Conservation (phyloP, 2,888 invertebrate species). For the Drosophila bunnanda region DNA sequence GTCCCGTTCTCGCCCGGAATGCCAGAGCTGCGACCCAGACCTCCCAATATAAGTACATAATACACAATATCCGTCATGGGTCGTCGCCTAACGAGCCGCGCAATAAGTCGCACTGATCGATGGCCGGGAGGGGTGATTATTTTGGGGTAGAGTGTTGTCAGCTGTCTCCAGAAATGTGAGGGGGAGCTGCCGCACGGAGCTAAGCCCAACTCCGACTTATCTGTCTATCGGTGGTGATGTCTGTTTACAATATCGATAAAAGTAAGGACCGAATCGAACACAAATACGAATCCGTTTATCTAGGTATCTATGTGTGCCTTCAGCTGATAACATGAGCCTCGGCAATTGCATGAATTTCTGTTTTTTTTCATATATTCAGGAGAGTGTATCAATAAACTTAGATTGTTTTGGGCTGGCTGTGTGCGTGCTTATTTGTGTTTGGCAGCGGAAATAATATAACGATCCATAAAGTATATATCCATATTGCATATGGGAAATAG, state of each 20-base stretch:
- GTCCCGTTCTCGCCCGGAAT: constrained; percentile 26
- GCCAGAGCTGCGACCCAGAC: constrained; percentile 35
- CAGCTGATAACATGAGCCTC: constrained; percentile 64
- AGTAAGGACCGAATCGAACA: constrained; percentile 43
- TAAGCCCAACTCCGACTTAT: constrained; percentile 31
- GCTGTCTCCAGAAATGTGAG: constrained; percentile 17
- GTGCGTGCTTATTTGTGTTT: constrained; percentile 33
- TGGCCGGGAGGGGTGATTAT: constrained; percentile 24
- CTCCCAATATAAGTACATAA: constrained; percentile 17
- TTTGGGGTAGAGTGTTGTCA: constrained; percentile 14
- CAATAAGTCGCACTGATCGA: constrained; percentile 41
- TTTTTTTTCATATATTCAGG: constrained; percentile 48
- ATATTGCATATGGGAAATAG: constrained; percentile 17
- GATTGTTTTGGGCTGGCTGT: constrained; percentile 48
- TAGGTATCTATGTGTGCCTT: constrained; percentile 27
- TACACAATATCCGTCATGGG: constrained; percentile 34
- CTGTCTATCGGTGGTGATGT: constrained; percentile 38
- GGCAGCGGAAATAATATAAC: constrained; percentile 63
- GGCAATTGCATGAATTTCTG: constrained; percentile 61
- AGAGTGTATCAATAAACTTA: constrained; percentile 43
- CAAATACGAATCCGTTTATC: constrained; percentile 33
- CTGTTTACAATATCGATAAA: constrained; percentile 74
- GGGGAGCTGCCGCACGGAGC: neutral
- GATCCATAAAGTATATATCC: constrained; percentile 44
- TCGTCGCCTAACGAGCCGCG: constrained; percentile 39